These are phyloP conservation scores for Caenorhabditis inopinata DNA, from an alignment of 1,140 invertebrate species.

Conservation along the genomic window DNA sequence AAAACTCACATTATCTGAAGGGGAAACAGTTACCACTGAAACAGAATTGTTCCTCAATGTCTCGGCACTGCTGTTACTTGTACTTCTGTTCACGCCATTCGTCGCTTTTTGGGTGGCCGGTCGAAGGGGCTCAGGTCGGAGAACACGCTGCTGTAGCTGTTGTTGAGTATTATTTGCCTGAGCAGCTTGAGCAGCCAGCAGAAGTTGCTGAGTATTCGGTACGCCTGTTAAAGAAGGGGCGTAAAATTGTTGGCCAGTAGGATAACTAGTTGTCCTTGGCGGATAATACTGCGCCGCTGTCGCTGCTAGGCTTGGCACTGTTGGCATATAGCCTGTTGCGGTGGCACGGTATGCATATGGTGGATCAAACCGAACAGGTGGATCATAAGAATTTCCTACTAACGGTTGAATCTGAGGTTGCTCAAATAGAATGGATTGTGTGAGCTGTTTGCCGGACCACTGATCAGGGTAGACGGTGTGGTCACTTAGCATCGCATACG, in stretches of 20 bases:
- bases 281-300: background rate
- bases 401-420: slow-evolving; percentile 13
- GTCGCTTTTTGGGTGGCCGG: background rate
- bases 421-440: background rate
- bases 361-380: slow-evolving; percentile 4
- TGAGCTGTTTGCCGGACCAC: background rate
- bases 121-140: slow-evolving; percentile 5
- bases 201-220: background rate
- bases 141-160: background rate
- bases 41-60: slow-evolving; percentile 5
- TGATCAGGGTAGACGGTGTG: background rate
- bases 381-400: slow-evolving; percentile 7
- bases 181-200: slow-evolving; percentile 10
- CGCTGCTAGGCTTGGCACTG: background rate
- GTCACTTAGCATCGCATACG: slow-evolving; percentile 12
- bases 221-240: background rate
- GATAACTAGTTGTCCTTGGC: background rate
- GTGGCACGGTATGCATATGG: background rate
- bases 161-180: background rate
- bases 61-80: slow-evolving; percentile 15
- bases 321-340: background rate
- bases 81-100: background rate
- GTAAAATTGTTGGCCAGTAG: background rate
- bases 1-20: slow-evolving; percentile 5
- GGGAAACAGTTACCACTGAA: background rate